A percentile compares a stretch with the other conserved stretches of the same genome.
phyloP scores from a whole-genome alignment of 2,797 vertebrate genomes.

The Cygnus olor region DNA sequence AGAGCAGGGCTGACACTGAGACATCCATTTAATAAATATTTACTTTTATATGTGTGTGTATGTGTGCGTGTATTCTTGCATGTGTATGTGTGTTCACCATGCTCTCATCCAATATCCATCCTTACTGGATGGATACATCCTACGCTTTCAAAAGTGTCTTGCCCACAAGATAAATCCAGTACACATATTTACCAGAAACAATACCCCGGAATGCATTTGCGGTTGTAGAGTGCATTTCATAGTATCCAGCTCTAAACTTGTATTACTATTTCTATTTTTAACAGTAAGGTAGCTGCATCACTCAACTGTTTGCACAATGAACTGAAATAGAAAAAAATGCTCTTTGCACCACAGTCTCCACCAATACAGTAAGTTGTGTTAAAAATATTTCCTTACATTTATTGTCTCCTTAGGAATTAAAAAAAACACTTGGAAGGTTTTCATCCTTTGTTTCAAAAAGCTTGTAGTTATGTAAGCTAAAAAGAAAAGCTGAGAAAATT shows the following conservation, averaged over 20 bases:
- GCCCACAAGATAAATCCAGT: background rate
- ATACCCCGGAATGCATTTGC: conserved; percentile 9
- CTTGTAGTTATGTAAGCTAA: background rate
- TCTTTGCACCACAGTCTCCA: background rate
- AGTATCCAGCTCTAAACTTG: conserved; percentile 1
- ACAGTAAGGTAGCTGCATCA: background rate
- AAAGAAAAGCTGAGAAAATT: background rate
- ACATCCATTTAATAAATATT: conserved; percentile 55
- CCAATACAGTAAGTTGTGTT: background rate
- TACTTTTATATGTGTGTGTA: conserved; percentile 35
- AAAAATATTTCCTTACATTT: conserved; percentile 18
- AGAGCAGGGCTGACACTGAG: background rate
- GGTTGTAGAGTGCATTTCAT: background rate
- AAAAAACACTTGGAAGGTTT: background rate
- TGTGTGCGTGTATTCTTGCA: background rate
- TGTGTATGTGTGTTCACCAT: background rate
- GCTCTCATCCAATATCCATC: background rate
- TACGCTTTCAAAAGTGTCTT: background rate
- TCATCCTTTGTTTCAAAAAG: conserved; percentile 8
- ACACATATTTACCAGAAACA: conserved; percentile 5
- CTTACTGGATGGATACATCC: background rate
- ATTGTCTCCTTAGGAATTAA: background rate
- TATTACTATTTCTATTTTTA: background rate
- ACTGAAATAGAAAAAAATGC: background rate
- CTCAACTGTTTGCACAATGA: background rate